Percentiles rank a stretch among this genome's conserved stretches.
These are phyloP conservation scores for Scylla paramamosain DNA, from an alignment of 1,140 invertebrate genomes.

Conservation along the genomic window DNA sequence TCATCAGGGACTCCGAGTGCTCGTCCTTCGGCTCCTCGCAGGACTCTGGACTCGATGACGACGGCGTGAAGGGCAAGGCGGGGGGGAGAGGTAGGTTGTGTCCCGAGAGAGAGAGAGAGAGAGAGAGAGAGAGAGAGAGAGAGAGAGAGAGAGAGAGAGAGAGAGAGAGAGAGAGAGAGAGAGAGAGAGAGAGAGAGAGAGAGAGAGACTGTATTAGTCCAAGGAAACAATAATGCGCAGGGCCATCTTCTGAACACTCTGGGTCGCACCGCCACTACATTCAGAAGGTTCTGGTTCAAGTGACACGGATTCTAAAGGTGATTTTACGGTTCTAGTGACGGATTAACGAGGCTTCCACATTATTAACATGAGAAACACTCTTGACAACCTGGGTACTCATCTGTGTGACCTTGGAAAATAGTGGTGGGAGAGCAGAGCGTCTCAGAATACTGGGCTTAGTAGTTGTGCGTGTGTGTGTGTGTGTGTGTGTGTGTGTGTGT, in stretches of 20 bases:
- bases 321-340: too few relatives aligned
- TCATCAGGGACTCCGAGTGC: conserved; percentile 87
- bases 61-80: conserved; percentile 72
- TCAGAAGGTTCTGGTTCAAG: too few relatives aligned
- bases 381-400: too few relatives aligned
- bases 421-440: too few relatives aligned
- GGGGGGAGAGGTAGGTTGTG: conserved; percentile 68
- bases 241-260: too few relatives aligned
- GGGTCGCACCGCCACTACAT: too few relatives aligned
- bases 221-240: too few relatives aligned
- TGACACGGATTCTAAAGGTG: too few relatives aligned
- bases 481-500: conserved; percentile 42
- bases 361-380: too few relatives aligned
- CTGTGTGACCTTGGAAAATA: too few relatives aligned
- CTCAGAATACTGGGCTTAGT: neutral
- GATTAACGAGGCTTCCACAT: too few relatives aligned
- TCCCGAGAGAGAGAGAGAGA: conserved; percentile 12
- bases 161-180: neutral
- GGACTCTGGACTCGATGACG: conserved; percentile 83
- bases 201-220: neutral
- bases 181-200: neutral
- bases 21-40: conserved; percentile 90
- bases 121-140: conserved; percentile 29
- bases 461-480: conserved; percentile 11
- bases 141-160: neutral